Percentiles rank a stretch among this genome's conserved stretches.
Conservation (phyloP, 2,888 invertebrate genomes). For the Dicroscelio sp. region DNA sequence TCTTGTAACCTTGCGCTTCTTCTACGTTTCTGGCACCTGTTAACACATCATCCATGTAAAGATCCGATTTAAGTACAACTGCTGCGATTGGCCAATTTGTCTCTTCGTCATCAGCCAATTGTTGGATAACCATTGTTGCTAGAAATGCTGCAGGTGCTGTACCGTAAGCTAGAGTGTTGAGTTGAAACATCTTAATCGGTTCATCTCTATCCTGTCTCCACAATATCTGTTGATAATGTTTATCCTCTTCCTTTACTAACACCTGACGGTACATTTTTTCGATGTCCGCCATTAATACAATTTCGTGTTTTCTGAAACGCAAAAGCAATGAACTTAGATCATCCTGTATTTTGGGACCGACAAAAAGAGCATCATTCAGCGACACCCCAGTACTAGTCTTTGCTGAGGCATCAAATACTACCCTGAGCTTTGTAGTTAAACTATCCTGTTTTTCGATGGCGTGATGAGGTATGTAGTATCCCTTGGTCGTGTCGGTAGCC, state of each 20-base stretch:
- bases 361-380: constrained; percentile 52
- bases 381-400: neutral
- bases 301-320: neutral
- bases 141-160: neutral
- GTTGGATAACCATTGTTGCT: neutral
- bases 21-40: constrained; percentile 13
- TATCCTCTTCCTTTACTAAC: neutral
- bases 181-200: too few species aligned
- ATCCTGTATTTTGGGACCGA: constrained; percentile 82
- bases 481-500: neutral
- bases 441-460: constrained; percentile 17
- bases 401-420: neutral
- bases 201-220: too few species aligned
- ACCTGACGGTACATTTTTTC: neutral
- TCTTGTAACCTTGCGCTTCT: neutral
- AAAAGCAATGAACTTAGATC: neutral
- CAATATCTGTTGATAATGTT: too few species aligned
- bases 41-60: constrained; percentile 53
- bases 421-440: neutral
- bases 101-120: neutral
- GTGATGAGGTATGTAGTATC: constrained; percentile 40
- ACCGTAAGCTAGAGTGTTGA: neutral
- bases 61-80: neutral
- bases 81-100: neutral
- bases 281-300: neutral